Evolutionary conservation across 1,140 invertebrate species (phyloP).

Genomic region (Cydia amplana): DNA sequence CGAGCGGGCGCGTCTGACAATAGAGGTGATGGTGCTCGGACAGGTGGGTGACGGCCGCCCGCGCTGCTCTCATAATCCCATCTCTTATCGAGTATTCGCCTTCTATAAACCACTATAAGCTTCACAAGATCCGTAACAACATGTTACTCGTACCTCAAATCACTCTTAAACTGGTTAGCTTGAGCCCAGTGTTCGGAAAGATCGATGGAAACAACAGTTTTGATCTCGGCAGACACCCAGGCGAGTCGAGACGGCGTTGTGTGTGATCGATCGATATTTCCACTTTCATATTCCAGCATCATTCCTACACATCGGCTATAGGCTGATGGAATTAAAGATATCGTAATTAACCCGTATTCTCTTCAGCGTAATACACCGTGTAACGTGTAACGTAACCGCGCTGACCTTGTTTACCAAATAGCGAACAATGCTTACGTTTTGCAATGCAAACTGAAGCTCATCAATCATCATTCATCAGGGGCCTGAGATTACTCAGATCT

Average conservation of each 20-base stretch:
- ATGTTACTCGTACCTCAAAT: background rate
- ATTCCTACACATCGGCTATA: background rate
- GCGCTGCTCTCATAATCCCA: constrained; percentile 26
- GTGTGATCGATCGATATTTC: constrained; percentile 28
- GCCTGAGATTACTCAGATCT: constrained; percentile 35
- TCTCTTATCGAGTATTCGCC: constrained; percentile 33
- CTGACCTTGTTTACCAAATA: constrained; percentile 45
- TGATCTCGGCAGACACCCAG: constrained; percentile 15
- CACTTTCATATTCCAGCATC: constrained; percentile 20
- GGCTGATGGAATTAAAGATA: constrained; percentile 9
- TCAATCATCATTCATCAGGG: constrained; percentile 57
- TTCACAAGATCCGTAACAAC: background rate
- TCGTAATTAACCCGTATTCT: constrained; percentile 17
- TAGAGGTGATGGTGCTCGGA: constrained; percentile 74
- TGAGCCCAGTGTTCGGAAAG: background rate
- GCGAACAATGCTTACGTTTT: constrained; percentile 41
- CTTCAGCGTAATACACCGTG: background rate
- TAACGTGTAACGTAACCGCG: constrained; percentile 16
- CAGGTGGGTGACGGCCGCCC: constrained; percentile 63
- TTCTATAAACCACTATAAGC: background rate
- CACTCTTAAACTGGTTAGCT: background rate
- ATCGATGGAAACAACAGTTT: background rate
- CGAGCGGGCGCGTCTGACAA: constrained; percentile 49
- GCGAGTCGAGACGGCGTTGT: constrained; percentile 20
- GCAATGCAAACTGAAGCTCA: constrained; percentile 40